Evolutionary conservation across 64 coral and sea anemone species (phyloP), one percentile per base, ranked within the genome.

Genomic region (Acropora tenuis): DNA sequence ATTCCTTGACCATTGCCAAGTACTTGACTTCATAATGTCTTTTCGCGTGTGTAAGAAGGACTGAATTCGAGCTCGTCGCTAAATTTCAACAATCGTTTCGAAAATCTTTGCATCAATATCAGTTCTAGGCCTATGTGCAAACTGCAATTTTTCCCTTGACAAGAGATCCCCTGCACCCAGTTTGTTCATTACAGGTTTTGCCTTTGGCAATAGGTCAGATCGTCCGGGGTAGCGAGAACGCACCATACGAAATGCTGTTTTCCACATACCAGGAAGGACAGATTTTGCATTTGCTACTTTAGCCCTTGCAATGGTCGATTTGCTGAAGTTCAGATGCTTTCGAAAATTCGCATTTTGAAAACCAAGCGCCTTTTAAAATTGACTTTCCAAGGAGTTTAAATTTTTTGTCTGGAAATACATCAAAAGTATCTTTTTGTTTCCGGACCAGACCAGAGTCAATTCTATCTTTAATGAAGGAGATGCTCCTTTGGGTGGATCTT

Each of bases 61-160:
- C 88, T 78, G 88, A 80, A 49, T 90, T 60, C 11, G 50, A 43
- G 65, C 78, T 76, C 41, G 78, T 78, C 55, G 30, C 78, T 6
- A 75, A 57, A 43, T 45, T 66, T 79, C 59, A 47, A 78, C 78
- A 15, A 90, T 79, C 47, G 77, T 77, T 69, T 80, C 77, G 43
- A 90, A 67, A 69, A 80, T 11, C 50, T 61, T 75, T 2, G 76
- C 48, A 77, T 89, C 87, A 58, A 55, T 55, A 55, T 55, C 50
- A 55, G 43, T 89, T 42, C 74, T 73, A 2, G 87, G 87, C 18
- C 87, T 75, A 61, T 89, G 73, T 30, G 87, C 71, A 18, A 89
- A 73, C 42, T 66, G 18, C 1, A n/a, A 48, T 53, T 66, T 89
- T 78, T 69, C 11, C 61, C 88, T 89, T 84, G 45, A 59, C 48